phyloP scores from a whole-genome alignment of 2,888 invertebrate genomes.

The Pteria penguin region DNA sequence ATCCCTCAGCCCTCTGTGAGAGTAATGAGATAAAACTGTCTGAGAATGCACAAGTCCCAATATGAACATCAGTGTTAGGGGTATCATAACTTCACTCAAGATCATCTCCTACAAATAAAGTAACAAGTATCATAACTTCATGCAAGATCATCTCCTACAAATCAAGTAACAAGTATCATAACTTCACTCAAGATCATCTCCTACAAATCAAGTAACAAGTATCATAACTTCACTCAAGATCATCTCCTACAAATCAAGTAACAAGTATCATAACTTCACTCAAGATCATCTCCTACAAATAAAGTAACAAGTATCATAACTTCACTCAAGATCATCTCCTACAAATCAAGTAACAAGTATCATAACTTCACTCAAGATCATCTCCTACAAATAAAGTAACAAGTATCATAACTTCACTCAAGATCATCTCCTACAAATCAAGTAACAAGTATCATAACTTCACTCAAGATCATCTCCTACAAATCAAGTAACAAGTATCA shows the following conservation, averaged over 20 bases:
- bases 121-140: not conserved
- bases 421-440: no score
- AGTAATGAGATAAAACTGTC: conserved; percentile 82
- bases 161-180: not conserved
- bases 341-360: no score
- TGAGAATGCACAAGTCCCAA: conserved; percentile 90
- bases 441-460: no score
- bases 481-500: no score
- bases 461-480: no score
- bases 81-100: conserved; percentile 85
- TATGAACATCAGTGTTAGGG: conserved; percentile 87
- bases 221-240: not conserved
- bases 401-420: no score
- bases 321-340: not conserved
- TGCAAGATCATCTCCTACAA: no score
- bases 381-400: no score
- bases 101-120: conserved; percentile 68
- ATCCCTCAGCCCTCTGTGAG: conserved; percentile 65
- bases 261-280: not conserved
- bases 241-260: not conserved
- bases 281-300: not conserved
- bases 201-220: not conserved
- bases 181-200: not conserved
- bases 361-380: no score
- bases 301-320: not conserved